Evolutionary conservation across 2,797 vertebrate species (phyloP), one percentile per base, ranked within the genome.

Genomic region (Gymnothorax reevesii): DNA sequence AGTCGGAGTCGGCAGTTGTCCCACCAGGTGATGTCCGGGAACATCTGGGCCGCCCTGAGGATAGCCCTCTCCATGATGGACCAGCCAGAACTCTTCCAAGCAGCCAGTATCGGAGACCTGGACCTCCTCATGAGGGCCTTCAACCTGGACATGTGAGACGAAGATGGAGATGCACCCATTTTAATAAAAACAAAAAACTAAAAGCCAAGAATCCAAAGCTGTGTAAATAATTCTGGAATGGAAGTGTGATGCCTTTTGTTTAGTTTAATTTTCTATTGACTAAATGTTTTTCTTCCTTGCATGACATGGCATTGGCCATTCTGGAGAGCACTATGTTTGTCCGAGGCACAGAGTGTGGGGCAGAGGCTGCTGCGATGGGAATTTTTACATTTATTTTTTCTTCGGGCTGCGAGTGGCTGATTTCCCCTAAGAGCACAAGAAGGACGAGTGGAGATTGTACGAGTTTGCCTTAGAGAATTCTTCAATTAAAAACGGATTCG

Each of bases 41-140:
- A 98, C 91, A 99, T 99, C 92, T 99, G 99, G 99, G 96, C 98
- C 3, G 99, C 99, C 59, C 95, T 99, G 90, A 96, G 98, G 92
- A 99, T 99, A 89, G 97, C 99, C 22, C 94, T 99, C 55, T 99
- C 98, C 87, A 98, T 99, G 97, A 97, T 99, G 97, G 98, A 99
- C 94, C 97, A 99, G 90, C 98, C 98, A 0, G 98, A 99, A 94
- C 97, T 99, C 90, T 99, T 98, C 91, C 99, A 99, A 94, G 99
- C 99, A 1, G 98, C 98, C 88, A 99, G 99, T 27, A 97, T 99
- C 0, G 98, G 99, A 0, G 98, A 99, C 93, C 94, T 99, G 93
- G 98, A 99, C 92, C 96, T 98, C 85, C 97, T 99, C 82, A 95
- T 99, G 94, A 95, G 94, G 94, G 99, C 98, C 90, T 99, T 99